Evolutionary conservation across 2,113 vertebrate species (phyloP).

Genomic region (Ginglymostoma cirratum): DNA sequence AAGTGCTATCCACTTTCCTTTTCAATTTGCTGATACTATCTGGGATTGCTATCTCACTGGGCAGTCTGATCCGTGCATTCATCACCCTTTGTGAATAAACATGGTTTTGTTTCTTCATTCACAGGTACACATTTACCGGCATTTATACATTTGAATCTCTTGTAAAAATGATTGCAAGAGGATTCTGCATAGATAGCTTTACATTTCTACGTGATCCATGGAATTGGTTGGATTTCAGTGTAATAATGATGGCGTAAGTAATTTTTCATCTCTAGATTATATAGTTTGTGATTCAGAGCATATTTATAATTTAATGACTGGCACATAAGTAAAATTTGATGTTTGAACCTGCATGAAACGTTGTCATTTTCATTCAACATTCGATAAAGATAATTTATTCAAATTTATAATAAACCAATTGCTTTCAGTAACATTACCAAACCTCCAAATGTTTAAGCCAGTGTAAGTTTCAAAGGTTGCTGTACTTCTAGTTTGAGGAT

Average conservation of each 20-base stretch:
- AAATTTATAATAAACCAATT: neutral
- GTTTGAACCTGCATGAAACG: neutral
- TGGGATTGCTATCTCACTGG: too few relatives aligned
- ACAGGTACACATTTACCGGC: constrained; percentile 94
- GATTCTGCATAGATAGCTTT: constrained; percentile 91
- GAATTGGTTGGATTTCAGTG: constrained; percentile 99
- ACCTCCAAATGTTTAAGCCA: neutral
- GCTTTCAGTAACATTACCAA: neutral
- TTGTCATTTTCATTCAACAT: neutral
- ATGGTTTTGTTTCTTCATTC: neutral
- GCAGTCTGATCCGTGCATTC: neutral
- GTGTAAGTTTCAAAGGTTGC: neutral
- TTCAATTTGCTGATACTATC: neutral
- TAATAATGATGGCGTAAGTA: constrained; percentile 99
- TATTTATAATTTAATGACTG: neutral
- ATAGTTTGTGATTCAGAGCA: neutral
- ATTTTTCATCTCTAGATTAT: neutral
- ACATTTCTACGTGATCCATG: constrained; percentile 92
- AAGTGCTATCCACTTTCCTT: neutral
- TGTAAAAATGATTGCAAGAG: constrained; percentile 94
- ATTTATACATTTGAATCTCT: constrained; percentile 98
- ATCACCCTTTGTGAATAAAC: neutral
- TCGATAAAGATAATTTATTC: neutral
- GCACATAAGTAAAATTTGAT: neutral
- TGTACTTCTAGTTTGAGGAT: neutral